Base-by-base conservation (phyloP, 2,888 invertebrate genomes). In the Hipparchia semele region DNA sequence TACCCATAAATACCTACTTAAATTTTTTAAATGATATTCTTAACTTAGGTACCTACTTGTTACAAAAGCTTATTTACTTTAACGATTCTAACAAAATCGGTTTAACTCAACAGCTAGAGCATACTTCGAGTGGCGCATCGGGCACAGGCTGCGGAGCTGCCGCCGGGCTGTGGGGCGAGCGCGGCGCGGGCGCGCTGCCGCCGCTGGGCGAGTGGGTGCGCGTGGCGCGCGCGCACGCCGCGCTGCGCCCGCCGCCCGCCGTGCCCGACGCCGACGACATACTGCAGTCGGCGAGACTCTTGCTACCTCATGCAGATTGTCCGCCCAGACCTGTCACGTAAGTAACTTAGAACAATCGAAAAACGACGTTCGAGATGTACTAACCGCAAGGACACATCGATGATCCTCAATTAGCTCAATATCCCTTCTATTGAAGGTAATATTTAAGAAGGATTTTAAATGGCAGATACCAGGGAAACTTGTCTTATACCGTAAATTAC, bases 151-250 rank as follows among this genome's bases (percentile, higher is more conserved):
- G 82, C 9, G 81, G 80, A 49, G 82, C 84, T 46, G 87, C 83
- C 6, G 78, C 80, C 72, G 89, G 95, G 80, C 93, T 98, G 77
- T 97, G 98, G 87, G 98, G 97, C 77, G 97, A 97, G 90, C 95
- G 98, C 70, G 98, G 98, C 0, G 98, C 98, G 80, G 97, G 98
- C 10, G 98, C 98, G 0, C 91, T 98, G 77, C 98, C 98, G 0
- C 98, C 98, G 10, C 92, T 98, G 75, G 96, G 97, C n/a, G 98
- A 98, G 90, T 98, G 98, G 98, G 92, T 98, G 78, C 94, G 98
- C 12, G 98, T 97, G 0, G 96, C 96, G 6, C 95, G 96, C 0
- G 97, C 98, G 2, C 98, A 98, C 89, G 96, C 97, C 0, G 96
- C 97, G 77, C 96, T 98, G 84, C 95, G 98, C 7, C 96, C 96